Evolutionary conservation across 2,797 vertebrate species (phyloP), one percentile per base, ranked within the genome.

Genomic region (Eutrigla gurnardus): DNA sequence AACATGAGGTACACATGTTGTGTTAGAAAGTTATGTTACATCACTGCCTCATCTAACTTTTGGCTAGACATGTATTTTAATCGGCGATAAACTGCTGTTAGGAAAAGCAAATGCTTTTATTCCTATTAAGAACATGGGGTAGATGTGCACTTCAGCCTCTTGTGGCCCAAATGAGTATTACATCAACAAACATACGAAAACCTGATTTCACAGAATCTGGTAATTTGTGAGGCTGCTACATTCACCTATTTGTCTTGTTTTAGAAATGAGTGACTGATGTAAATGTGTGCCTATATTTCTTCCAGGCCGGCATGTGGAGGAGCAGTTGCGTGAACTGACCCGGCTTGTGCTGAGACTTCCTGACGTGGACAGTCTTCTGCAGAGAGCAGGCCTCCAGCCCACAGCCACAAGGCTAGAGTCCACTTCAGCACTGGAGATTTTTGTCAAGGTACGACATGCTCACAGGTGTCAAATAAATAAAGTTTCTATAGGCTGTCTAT

Each of bases 281-380:
- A 1, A 25, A 25, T 25, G 25, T 25, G 59, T 69, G 25, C 17
- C 37, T 82, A 17, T 35, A 0, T 92, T 80, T 33, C 15, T 69
- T 88, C 64, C 91, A 98, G 97, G 91, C 43, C 96, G 93, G 71
- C 91, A 90, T 49, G 91, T 96, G 69, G 90, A 94, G 86, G 94
- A 97, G 57, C 98, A 99, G 89, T 89, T 99, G 90, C 84, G 85
- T 53, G 97, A 98, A 88, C 90, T 99, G 92, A 99, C 97, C 78
- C 95, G 97, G 64, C 91, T 98, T 79, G 92, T 98, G 66, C 94
- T 97, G 85, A 95, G 93, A 85, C 95, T 99, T 75, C 94, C 97
- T 43, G 97, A 99, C 94, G 95, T 98, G 85, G 95, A 95, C 82
- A 76, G 73, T 78, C 89, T 99, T 74, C 86, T 99, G 77, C 95